Evolutionary conservation across 1,140 invertebrate species (phyloP).

Genomic region (Condylostylus longicornis): DNA sequence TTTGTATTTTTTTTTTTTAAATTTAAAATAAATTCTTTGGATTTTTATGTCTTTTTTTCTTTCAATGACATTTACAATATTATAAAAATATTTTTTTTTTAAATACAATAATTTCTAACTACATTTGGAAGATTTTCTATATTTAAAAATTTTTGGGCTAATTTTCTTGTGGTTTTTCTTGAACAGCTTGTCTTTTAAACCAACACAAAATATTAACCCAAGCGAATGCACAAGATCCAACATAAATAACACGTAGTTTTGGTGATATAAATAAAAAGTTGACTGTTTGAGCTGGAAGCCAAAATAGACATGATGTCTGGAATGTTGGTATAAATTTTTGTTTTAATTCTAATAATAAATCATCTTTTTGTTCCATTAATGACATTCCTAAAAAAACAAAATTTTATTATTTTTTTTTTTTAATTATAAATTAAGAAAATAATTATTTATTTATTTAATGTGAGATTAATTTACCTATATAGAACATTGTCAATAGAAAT

Average conservation of each 20-base stretch:
- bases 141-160: no score
- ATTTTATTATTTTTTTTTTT: no score
- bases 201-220: conserved; percentile 68
- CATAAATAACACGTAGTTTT: conserved; percentile 50
- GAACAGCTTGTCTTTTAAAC: conserved; percentile 51
- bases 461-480: conserved; percentile 40
- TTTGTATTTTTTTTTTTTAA: no score
- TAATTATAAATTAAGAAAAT: no score
- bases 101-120: no score
- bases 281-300: conserved; percentile 58
- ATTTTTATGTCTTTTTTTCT: no score
- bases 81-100: no score
- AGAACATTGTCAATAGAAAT: conserved; percentile 50
- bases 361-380: conserved; percentile 48
- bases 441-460: neutral
- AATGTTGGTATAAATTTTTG: conserved; percentile 60
- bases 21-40: no score
- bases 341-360: conserved; percentile 50
- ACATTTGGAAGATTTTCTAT: no score
- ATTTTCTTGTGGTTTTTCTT: no score
- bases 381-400: conserved; percentile 49
- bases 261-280: conserved; percentile 58
- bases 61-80: no score
- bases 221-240: conserved; percentile 51
- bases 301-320: conserved; percentile 55